Evolutionary conservation across 2,797 vertebrate species (phyloP).

Genomic region (Agapornis canus): DNA sequence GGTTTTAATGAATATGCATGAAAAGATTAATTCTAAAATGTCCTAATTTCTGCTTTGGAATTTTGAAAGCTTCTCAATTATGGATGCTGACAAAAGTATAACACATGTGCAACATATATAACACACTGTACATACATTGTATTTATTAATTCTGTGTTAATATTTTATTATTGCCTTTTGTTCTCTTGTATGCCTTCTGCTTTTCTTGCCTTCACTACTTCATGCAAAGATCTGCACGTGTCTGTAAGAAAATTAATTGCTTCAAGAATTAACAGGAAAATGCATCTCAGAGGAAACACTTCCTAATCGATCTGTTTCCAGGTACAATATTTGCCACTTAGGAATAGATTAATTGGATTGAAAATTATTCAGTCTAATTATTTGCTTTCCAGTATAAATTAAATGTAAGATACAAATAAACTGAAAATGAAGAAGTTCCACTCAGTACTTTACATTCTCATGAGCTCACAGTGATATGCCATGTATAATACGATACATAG

Average conservation of each 20-base stretch:
- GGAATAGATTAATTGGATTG: slow-evolving; percentile 59
- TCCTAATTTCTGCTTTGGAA: not conserved
- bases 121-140: accelerated
- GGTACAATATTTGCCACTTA: slow-evolving; percentile 59
- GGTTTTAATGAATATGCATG: slow-evolving; percentile 3
- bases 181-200: not conserved
- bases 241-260: slow-evolving; percentile 71
- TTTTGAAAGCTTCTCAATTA: not conserved
- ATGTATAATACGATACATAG: accelerated
- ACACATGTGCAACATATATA: not conserved
- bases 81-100: not conserved
- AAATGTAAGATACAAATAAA: not conserved
- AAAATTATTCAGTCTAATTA: slow-evolving; percentile 59
- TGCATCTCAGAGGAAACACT: slow-evolving; percentile 66
- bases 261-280: slow-evolving; percentile 51
- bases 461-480: not conserved
- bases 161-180: not conserved
- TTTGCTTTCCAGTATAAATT: slow-evolving; percentile 38
- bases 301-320: slow-evolving; percentile 49
- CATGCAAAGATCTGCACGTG: not conserved
- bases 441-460: not conserved
- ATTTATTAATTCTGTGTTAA: not conserved
- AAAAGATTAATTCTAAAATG: not conserved
- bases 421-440: not conserved
- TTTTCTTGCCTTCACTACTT: not conserved